phyloP scores from a whole-genome alignment of 2,797 vertebrate species.

The Sparus aurata region DNA sequence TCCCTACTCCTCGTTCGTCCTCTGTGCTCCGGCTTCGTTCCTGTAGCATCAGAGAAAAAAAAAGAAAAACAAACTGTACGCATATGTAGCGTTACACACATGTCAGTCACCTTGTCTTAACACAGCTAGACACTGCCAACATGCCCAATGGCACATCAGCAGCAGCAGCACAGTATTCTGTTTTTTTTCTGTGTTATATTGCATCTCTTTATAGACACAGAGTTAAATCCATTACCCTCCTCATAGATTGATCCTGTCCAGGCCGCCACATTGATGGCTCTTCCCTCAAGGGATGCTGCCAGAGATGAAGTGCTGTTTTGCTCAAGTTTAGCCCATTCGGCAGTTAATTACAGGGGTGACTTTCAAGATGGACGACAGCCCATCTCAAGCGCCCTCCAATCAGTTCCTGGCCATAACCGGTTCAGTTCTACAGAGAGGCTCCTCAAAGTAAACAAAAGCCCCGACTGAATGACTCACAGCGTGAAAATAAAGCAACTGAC shows the following conservation, averaged over 20 bases:
- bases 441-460: slow-evolving; percentile 40
- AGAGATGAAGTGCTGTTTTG: slow-evolving; percentile 27
- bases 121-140: not conserved
- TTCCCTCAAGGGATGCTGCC: slow-evolving; percentile 22
- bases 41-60: too few relatives aligned
- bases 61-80: too few relatives aligned
- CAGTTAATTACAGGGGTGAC: slow-evolving; percentile 53
- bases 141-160: not conserved
- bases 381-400: slow-evolving; percentile 36
- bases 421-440: slow-evolving; percentile 18
- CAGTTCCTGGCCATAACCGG: slow-evolving; percentile 20
- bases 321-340: slow-evolving; percentile 36
- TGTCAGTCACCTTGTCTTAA: not conserved
- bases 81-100: not conserved
- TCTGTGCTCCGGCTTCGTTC: too few relatives aligned
- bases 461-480: slow-evolving; percentile 5
- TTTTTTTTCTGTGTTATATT: not conserved
- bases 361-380: slow-evolving; percentile 35
- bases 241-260: slow-evolving; percentile 5
- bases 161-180: not conserved
- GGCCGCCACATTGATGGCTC: not conserved
- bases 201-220: not conserved
- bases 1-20: too few relatives aligned
- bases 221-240: slow-evolving; percentile 8
- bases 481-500: slow-evolving; percentile 8